Evolutionary conservation across 2,113 vertebrate species (phyloP).

Genomic region (Marcusenius ussheri): DNA sequence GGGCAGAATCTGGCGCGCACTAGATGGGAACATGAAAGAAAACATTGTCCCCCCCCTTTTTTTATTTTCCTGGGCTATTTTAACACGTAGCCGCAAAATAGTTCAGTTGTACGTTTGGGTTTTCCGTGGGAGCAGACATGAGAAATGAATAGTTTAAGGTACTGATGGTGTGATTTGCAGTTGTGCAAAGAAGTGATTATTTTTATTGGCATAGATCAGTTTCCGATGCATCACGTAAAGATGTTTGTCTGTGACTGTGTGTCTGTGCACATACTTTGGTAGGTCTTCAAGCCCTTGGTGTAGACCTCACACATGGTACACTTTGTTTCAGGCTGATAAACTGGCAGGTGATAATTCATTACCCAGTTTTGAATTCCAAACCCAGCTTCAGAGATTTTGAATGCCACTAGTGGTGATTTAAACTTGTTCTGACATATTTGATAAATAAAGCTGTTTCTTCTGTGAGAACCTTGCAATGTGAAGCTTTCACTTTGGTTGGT

Average conservation of each 20-base stretch:
- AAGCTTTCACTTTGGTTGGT: neutral
- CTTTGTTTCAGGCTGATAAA: neutral
- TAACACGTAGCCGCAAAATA: conserved; percentile 46
- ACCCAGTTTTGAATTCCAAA: neutral
- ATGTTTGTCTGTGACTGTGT: neutral
- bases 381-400: neutral
- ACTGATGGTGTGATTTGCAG: neutral
- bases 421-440: neutral
- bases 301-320: neutral
- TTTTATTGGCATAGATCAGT: neutral
- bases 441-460: neutral
- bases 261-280: neutral
- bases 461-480: neutral
- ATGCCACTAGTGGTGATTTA: neutral
- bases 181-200: neutral
- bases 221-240: neutral
- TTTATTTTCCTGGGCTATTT: conserved; percentile 39
- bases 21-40: conserved; percentile 73
- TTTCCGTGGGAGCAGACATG: conserved; percentile 1
- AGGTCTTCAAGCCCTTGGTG: neutral
- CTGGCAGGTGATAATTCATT: neutral
- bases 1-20: conserved; percentile 59
- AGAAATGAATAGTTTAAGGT: neutral
- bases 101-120: conserved; percentile 18
- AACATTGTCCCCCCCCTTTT: conserved; percentile 58